phyloP scores from a whole-genome alignment of 2,113 vertebrate genomes.

The Syngnathoides biaculeatus region DNA sequence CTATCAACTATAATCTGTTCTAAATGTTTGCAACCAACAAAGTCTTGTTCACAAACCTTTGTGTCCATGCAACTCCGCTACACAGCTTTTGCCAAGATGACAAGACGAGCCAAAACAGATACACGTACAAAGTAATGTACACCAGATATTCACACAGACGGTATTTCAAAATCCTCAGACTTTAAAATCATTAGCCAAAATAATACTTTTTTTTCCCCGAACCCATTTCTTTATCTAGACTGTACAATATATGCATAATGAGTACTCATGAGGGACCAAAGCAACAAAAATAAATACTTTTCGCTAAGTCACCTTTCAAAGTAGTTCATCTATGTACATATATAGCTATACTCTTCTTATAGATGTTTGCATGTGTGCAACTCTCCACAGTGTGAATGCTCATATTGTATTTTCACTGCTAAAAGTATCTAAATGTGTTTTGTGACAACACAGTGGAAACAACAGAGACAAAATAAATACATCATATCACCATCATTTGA shows the following conservation, averaged over 20 bases:
- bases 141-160: constrained; percentile 75
- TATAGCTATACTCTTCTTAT: constrained; percentile 77
- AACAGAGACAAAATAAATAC: constrained; percentile 34
- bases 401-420: constrained; percentile 10
- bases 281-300: constrained; percentile 90
- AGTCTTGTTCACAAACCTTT: constrained; percentile 15
- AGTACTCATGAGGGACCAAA: constrained; percentile 77
- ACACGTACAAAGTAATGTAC: constrained; percentile 75
- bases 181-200: constrained; percentile 78
- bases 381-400: constrained; percentile 55
- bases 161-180: constrained; percentile 71
- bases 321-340: constrained; percentile 83
- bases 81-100: constrained; percentile 51
- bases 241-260: constrained; percentile 75
- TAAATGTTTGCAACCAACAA: background rate
- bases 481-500: constrained; percentile 53
- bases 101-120: constrained; percentile 61
- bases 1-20: constrained; percentile 37
- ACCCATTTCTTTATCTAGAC: constrained; percentile 65
- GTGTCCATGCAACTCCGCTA: constrained; percentile 57
- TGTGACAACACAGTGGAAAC: constrained; percentile 42
- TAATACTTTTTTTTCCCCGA: constrained; percentile 69
- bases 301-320: constrained; percentile 76
- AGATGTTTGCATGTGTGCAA: constrained; percentile 76
- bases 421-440: constrained; percentile 48